phyloP scores from a whole-genome alignment of 2,797 vertebrate genomes.

The Syngnathus acus region DNA sequence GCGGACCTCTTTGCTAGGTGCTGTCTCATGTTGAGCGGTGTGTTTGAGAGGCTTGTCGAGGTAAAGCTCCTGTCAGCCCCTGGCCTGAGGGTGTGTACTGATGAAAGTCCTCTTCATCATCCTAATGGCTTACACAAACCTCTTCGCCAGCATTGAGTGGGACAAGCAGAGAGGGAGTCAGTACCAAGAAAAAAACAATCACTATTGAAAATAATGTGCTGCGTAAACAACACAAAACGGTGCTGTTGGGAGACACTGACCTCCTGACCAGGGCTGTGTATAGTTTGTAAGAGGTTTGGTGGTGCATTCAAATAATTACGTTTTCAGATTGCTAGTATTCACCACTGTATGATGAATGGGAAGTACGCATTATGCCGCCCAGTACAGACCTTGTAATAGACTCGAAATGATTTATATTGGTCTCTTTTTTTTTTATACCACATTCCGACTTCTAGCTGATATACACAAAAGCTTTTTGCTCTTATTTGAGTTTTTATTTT shows the following conservation, averaged over 20 bases:
- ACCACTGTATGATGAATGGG: not conserved
- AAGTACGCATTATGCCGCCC: not conserved
- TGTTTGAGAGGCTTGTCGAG: conserved; percentile 69
- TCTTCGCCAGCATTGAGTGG: conserved; percentile 64
- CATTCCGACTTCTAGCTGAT: not conserved
- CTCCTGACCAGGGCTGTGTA: conserved; percentile 23
- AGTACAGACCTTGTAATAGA: not conserved
- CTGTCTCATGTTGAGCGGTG: conserved; percentile 60
- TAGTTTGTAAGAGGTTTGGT: conserved; percentile 21
- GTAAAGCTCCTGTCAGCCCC: conserved; percentile 72
- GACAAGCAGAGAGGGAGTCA: conserved; percentile 25
- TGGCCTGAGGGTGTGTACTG: conserved; percentile 66
- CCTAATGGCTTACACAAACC: conserved; percentile 74
- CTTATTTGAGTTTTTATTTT: not conserved
- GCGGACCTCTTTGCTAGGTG: conserved; percentile 47
- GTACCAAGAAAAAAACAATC: conserved; percentile 25
- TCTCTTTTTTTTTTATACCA: no score
- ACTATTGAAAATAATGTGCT: conserved; percentile 34
- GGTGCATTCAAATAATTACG: not conserved
- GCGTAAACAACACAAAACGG: conserved; percentile 35
- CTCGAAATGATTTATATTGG: no score
- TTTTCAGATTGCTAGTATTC: not conserved
- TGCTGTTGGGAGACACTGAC: conserved; percentile 25
- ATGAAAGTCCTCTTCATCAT: conserved; percentile 79
- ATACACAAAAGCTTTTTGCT: not conserved